Evolutionary conservation across 2,888 invertebrate genomes (phyloP).

Genomic region (Glaucopsyche alexis): DNA sequence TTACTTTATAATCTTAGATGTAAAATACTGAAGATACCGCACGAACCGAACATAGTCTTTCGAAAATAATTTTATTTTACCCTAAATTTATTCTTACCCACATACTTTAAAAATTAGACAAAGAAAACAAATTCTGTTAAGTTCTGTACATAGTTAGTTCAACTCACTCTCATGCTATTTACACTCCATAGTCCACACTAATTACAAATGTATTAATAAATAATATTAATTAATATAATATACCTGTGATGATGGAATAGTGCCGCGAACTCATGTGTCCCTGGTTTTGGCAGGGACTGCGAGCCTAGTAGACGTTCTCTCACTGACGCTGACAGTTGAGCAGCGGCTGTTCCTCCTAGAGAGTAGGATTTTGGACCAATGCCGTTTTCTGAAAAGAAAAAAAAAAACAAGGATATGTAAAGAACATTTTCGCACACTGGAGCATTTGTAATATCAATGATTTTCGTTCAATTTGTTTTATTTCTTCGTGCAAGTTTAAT

Average conservation of each 20-base stretch:
- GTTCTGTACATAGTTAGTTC: slow-evolving; percentile 8
- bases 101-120: no score
- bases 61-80: no score
- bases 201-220: neutral
- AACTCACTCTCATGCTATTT: neutral
- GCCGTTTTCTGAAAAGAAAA: slow-evolving; percentile 80
- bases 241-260: slow-evolving; percentile 82
- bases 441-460: neutral
- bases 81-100: no score
- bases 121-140: neutral
- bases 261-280: slow-evolving; percentile 84
- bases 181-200: slow-evolving; percentile 9
- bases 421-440: no score
- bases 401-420: no score
- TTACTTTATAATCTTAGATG: no score
- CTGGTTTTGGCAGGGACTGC: slow-evolving; percentile 90
- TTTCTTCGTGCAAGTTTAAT: no score
- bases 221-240: neutral
- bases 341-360: slow-evolving; percentile 90
- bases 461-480: no score
- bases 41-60: no score
- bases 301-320: slow-evolving; percentile 92
- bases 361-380: slow-evolving; percentile 92
- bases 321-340: slow-evolving; percentile 92
- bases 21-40: no score